phyloP scores from a whole-genome alignment of 2,888 invertebrate species.

The Aphodius sticticus region DNA sequence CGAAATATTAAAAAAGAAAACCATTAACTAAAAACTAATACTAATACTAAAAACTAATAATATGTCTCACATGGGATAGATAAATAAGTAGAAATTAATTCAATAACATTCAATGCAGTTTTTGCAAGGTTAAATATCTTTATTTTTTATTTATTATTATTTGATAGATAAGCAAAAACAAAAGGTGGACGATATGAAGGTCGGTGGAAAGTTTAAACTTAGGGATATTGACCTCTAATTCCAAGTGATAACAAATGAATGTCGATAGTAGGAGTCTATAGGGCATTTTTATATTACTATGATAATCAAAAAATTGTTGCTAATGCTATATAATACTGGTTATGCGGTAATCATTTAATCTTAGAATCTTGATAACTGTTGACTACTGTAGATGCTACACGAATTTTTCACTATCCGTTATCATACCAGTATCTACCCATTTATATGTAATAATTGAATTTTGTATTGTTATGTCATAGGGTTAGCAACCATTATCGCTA shows the following conservation, averaged over 20 bases:
- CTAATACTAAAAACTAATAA: too few species aligned
- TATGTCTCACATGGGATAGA: neutral
- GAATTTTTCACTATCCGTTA: neutral
- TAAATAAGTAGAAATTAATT: neutral
- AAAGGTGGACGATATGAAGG: neutral
- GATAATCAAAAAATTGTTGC: neutral
- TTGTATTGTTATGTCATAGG: too few species aligned
- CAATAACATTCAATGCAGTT: neutral
- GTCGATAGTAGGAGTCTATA: neutral
- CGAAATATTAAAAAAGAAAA: too few species aligned
- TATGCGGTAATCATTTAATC: neutral
- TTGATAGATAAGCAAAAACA: neutral
- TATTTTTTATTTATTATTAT: neutral
- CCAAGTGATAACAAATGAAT: neutral
- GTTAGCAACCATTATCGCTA: too few species aligned
- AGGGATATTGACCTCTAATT: neutral
- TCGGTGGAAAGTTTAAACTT: neutral
- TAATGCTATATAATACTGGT: neutral
- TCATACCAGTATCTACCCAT: too few species aligned
- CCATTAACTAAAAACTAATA: too few species aligned
- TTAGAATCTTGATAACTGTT: neutral
- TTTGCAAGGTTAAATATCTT: neutral
- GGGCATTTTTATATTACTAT: neutral
- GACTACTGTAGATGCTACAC: neutral
- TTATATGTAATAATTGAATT: too few species aligned